Evolutionary conservation across 2,113 vertebrate species (phyloP).

Genomic region (Mirza zaza): DNA sequence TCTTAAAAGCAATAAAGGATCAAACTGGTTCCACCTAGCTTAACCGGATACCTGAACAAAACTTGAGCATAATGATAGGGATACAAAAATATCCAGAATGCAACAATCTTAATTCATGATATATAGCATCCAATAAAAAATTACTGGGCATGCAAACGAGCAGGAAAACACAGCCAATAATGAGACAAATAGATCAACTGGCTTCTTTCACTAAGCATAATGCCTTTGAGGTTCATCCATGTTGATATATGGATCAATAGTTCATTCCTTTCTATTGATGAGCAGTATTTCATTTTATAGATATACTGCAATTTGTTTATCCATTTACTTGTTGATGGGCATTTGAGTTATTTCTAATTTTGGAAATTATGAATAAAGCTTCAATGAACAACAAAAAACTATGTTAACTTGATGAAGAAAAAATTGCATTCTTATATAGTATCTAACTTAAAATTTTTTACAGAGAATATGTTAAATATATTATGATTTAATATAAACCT

Average conservation of each 20-base stretch:
- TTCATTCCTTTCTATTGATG: neutral
- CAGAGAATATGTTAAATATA: conserved; percentile 22
- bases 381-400: neutral
- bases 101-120: neutral
- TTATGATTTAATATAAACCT: conserved; percentile 48
- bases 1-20: neutral
- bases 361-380: neutral
- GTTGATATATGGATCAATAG: neutral
- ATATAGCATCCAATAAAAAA: neutral
- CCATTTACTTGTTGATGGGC: neutral
- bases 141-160: neutral
- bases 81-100: neutral
- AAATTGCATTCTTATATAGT: neutral
- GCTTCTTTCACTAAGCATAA: neutral
- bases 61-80: neutral
- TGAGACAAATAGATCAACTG: neutral
- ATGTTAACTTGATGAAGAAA: neutral
- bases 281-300: neutral
- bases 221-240: neutral
- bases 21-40: neutral
- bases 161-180: neutral
- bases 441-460: neutral
- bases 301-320: neutral
- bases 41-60: neutral
- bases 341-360: neutral